Conservation (phyloP, 2,888 invertebrate genomes). For the Macropis europaea region DNA sequence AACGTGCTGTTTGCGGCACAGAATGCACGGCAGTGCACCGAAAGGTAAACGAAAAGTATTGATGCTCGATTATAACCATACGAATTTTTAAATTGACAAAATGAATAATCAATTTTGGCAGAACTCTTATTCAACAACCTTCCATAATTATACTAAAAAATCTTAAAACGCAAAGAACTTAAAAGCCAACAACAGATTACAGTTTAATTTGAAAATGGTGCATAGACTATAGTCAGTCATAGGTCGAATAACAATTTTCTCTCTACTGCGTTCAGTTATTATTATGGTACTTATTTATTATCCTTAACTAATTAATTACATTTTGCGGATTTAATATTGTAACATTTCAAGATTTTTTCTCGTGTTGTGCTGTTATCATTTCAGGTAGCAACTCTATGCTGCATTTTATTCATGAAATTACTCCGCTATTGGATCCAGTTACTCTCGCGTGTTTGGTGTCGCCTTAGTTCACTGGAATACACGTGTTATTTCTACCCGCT, state of each 20-base stretch:
- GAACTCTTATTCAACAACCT: too few species aligned
- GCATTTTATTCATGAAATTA: conserved; percentile 1
- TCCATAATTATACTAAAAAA: too few species aligned
- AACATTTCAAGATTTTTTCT: not conserved
- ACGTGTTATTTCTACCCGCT: conserved; percentile 56
- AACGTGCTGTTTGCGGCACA: conserved; percentile 3
- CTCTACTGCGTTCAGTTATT: not conserved
- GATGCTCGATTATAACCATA: not conserved
- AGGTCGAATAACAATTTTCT: not conserved
- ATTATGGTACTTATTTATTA: not conserved
- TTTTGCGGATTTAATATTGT: not conserved
- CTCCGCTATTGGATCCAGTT: not conserved
- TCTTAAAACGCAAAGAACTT: too few species aligned
- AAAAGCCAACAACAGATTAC: too few species aligned
- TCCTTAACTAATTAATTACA: not conserved
- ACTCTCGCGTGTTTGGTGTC: conserved; percentile 33
- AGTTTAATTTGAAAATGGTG: too few species aligned
- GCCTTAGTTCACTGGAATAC: conserved; percentile 19
- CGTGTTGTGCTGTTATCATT: not conserved
- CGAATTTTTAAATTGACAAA: not conserved
- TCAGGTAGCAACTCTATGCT: not conserved
- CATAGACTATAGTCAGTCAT: too few species aligned
- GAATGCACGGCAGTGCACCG: not conserved
- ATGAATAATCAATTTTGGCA: not conserved
- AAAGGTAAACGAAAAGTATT: not conserved